phyloP scores from a whole-genome alignment of 2,113 vertebrate species.

The Puffinus mauretanicus region DNA sequence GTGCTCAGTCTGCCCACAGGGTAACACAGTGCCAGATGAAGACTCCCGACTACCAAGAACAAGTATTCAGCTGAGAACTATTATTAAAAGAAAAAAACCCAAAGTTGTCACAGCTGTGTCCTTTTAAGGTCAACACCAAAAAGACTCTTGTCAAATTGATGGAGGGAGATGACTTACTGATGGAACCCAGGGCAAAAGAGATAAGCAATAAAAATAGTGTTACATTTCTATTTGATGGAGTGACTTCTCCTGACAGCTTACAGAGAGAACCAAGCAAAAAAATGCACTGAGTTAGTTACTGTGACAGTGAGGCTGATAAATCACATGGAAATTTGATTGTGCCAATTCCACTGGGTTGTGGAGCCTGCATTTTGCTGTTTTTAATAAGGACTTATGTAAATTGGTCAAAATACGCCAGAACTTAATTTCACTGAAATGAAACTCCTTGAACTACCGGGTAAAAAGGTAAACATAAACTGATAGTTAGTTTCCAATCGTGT shows the following conservation, averaged over 20 bases:
- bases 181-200: conserved; percentile 43
- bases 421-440: background rate
- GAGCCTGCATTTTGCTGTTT: background rate
- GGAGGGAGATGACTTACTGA: conserved; percentile 47
- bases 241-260: conserved; percentile 23
- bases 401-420: background rate
- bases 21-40: background rate
- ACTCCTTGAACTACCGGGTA: background rate
- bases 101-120: conserved; percentile 42
- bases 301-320: conserved; percentile 21
- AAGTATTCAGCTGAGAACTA: conserved; percentile 18
- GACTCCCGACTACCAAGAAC: background rate
- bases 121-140: conserved; percentile 58
- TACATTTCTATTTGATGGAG: conserved; percentile 45
- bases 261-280: background rate
- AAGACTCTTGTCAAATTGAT: conserved; percentile 27
- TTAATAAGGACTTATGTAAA: background rate
- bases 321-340: background rate
- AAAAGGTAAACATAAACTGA: background rate
- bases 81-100: background rate
- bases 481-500: background rate
- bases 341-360: background rate
- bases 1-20: background rate
- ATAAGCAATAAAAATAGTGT: conserved; percentile 57
- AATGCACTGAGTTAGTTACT: background rate